Conservation (phyloP, 2,113 vertebrate genomes). For the Leucopsar rothschildi region DNA sequence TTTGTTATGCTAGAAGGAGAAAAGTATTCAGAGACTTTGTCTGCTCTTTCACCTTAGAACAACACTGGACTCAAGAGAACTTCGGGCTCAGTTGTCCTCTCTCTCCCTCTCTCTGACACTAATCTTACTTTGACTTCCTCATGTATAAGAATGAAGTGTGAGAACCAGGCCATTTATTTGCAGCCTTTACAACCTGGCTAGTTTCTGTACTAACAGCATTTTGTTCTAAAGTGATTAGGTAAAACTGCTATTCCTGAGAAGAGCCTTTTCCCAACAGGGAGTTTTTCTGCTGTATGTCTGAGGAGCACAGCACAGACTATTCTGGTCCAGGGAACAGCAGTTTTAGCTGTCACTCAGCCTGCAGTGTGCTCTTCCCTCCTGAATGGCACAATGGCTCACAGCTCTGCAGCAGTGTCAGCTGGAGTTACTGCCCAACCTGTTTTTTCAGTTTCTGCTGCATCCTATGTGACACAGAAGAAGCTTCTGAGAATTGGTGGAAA, state of each 20-base stretch:
- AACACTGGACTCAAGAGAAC: accelerated
- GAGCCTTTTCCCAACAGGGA: neutral
- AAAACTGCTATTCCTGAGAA: neutral
- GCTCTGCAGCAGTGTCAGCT: neutral
- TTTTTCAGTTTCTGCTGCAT: neutral
- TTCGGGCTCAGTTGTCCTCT: neutral
- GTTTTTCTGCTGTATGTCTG: neutral
- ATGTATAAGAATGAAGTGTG: neutral
- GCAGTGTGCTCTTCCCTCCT: neutral
- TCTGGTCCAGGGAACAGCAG: neutral
- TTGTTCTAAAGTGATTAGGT: neutral
- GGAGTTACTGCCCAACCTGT: neutral
- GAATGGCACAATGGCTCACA: neutral
- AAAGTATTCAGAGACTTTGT: neutral
- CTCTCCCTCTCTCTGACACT: neutral
- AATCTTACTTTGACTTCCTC: neutral
- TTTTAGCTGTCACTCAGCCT: neutral
- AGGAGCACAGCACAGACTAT: neutral
- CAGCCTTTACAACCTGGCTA: neutral
- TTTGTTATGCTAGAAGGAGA: neutral
- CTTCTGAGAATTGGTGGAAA: neutral
- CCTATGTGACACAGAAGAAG: neutral
- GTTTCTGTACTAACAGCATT: neutral
- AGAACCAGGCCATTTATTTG: neutral
- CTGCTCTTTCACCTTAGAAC: neutral